A percentile compares a stretch with the other conserved stretches of the same genome.
These are phyloP conservation scores for Andrena cerasifolii DNA, from an alignment of 1,140 invertebrate species.

Conservation along the genomic window DNA sequence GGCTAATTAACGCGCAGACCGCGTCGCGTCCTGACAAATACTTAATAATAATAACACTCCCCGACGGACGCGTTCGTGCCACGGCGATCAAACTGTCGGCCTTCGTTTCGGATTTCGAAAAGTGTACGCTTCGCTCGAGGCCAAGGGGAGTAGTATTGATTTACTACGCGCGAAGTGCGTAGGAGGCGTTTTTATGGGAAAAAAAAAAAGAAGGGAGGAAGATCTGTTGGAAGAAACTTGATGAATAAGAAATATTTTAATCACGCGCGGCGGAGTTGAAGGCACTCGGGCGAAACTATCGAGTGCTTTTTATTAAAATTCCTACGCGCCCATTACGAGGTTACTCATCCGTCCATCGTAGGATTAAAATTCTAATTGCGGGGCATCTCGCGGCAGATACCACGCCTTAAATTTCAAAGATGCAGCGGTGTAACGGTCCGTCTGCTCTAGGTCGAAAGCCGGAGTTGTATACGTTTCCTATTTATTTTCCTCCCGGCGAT, in stretches of 20 bases:
- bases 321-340: not conserved
- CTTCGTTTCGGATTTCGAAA: not conserved
- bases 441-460: slow-evolving; percentile 6
- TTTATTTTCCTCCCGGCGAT: slow-evolving; percentile 25
- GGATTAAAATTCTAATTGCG: slow-evolving; percentile 42
- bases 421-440: slow-evolving; percentile 34
- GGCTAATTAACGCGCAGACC: slow-evolving; percentile 12
- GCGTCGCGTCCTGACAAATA: not conserved
- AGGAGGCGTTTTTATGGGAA: too few relatives aligned
- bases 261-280: too few relatives aligned
- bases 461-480: slow-evolving; percentile 13
- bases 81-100: not conserved
- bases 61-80: not conserved
- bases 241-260: too few relatives aligned
- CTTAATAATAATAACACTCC: slow-evolving; percentile 3
- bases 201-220: too few relatives aligned
- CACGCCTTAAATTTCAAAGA: slow-evolving; percentile 52
- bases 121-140: too few relatives aligned
- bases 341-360: slow-evolving; percentile 32
- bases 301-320: slow-evolving; percentile 12
- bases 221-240: too few relatives aligned
- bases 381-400: slow-evolving; percentile 27
- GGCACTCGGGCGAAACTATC: not conserved
- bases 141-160: too few relatives aligned
- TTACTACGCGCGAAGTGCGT: too few relatives aligned